Conservation (phyloP, 2,888 invertebrate genomes). For the Romanomermis culicivorax region DNA sequence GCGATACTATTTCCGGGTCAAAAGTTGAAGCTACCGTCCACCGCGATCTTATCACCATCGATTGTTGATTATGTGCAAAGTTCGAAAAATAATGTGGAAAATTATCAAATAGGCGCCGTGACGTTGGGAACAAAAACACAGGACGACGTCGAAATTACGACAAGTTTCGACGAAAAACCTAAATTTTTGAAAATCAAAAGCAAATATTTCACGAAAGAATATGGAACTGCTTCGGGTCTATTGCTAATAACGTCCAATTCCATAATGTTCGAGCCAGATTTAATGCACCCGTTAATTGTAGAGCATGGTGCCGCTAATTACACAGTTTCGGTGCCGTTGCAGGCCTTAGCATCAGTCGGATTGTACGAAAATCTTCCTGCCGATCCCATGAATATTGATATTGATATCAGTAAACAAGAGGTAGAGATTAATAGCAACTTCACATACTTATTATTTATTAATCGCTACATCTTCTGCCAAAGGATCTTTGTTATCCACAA, state of each 20-base stretch:
- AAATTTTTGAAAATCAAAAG: constrained; percentile 34
- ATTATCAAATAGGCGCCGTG: background rate
- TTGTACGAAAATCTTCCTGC: constrained; percentile 94
- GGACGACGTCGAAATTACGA: background rate
- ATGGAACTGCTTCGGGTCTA: constrained; percentile 83
- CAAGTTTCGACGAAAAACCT: background rate
- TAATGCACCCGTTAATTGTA: constrained; percentile 80
- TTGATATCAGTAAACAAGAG: too few relatives aligned
- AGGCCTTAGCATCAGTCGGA: constrained; percentile 83
- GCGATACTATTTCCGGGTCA: background rate
- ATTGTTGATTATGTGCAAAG: background rate
- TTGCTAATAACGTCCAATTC: constrained; percentile 92
- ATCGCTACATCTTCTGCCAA: too few relatives aligned
- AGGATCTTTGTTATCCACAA: too few relatives aligned
- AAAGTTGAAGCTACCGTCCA: background rate
- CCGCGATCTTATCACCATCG: background rate
- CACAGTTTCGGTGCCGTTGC: constrained; percentile 79
- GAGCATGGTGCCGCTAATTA: constrained; percentile 39
- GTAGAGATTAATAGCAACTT: too few relatives aligned
- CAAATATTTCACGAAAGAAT: constrained; percentile 33
- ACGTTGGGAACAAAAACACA: background rate
- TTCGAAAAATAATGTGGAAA: background rate
- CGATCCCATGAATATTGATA: too few relatives aligned
- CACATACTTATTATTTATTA: too few relatives aligned
- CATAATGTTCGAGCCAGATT: constrained; percentile 95